A percentile compares a stretch with the other conserved stretches of the same genome.
Evolutionary conservation across 2,113 vertebrate species (phyloP).

Genomic region (Chaenocephalus aceratus): DNA sequence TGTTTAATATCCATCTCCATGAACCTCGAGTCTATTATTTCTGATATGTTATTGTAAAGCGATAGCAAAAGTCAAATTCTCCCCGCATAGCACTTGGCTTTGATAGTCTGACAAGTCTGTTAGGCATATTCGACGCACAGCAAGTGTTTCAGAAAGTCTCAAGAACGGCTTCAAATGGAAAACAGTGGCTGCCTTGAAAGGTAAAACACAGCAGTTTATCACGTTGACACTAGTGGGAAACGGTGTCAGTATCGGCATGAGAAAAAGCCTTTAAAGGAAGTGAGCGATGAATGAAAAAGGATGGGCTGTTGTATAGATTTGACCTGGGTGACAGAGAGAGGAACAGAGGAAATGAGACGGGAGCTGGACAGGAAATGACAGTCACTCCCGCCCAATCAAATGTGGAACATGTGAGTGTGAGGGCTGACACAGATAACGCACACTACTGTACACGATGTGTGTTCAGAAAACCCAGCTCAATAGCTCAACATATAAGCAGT

Average conservation of each 20-base stretch:
- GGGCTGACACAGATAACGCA: conserved; percentile 17
- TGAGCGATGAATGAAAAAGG: conserved; percentile 41
- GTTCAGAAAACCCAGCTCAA: not conserved
- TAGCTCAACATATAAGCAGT: not conserved
- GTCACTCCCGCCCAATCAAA: conserved; percentile 36
- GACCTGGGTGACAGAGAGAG: conserved; percentile 59
- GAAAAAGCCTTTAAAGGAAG: conserved; percentile 57
- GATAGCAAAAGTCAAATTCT: not conserved
- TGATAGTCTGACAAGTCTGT: not conserved
- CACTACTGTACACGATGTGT: not conserved
- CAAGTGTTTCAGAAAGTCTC: not conserved
- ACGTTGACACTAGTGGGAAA: not conserved
- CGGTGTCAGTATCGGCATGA: conserved; percentile 38
- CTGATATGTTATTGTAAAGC: not conserved
- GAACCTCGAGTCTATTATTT: not conserved
- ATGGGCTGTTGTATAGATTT: conserved; percentile 49
- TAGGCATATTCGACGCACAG: no score
- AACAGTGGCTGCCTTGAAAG: not conserved
- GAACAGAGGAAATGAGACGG: conserved; percentile 70
- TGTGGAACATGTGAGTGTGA: no score
- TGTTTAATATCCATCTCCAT: not conserved
- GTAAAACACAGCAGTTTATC: not conserved
- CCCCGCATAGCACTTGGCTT: not conserved
- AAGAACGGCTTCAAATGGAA: not conserved
- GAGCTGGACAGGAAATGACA: conserved; percentile 73